A percentile compares a stretch with the other conserved stretches of the same genome.
phyloP scores from a whole-genome alignment of 2,888 invertebrate genomes.

The Ormia ochracea region DNA sequence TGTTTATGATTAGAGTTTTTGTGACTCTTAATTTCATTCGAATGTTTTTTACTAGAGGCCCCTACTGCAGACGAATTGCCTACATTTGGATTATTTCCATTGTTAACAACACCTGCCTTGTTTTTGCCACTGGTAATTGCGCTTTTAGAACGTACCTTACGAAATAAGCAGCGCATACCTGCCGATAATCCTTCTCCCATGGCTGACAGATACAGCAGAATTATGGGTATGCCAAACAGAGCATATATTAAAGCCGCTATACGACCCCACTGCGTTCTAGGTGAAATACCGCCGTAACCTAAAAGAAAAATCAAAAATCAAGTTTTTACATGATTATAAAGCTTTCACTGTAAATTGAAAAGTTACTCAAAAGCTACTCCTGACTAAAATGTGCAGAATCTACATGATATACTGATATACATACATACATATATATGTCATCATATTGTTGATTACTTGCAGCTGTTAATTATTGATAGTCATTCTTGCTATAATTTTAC shows the following conservation, averaged over 20 bases:
- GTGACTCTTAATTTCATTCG: constrained; percentile 66
- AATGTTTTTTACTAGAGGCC: constrained; percentile 64
- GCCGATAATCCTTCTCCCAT: constrained; percentile 91
- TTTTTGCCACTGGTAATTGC: constrained; percentile 64
- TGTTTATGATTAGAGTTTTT: constrained; percentile 49
- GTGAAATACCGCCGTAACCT: constrained; percentile 92
- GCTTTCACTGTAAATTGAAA: constrained; percentile 6
- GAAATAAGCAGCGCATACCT: constrained; percentile 84
- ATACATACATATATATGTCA: no score
- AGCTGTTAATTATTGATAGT: neutral
- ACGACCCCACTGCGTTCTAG: constrained; percentile 85
- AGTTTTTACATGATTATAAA: constrained; percentile 10
- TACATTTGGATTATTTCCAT: constrained; percentile 60
- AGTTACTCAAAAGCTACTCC: constrained; percentile 15
- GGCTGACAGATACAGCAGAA: constrained; percentile 91
- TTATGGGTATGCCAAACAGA: constrained; percentile 90
- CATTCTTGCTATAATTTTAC: constrained; percentile 26
- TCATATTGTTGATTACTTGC: constrained; percentile 8
- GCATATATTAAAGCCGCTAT: constrained; percentile 90
- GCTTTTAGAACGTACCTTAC: constrained; percentile 75
- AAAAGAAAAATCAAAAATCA: constrained; percentile 7
- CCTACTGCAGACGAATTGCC: constrained; percentile 48
- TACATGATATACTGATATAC: no score
- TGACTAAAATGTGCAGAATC: constrained; percentile 40
- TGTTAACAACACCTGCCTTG: constrained; percentile 56